Conservation (phyloP, 2,888 invertebrate genomes). For the Conomelus anceps region DNA sequence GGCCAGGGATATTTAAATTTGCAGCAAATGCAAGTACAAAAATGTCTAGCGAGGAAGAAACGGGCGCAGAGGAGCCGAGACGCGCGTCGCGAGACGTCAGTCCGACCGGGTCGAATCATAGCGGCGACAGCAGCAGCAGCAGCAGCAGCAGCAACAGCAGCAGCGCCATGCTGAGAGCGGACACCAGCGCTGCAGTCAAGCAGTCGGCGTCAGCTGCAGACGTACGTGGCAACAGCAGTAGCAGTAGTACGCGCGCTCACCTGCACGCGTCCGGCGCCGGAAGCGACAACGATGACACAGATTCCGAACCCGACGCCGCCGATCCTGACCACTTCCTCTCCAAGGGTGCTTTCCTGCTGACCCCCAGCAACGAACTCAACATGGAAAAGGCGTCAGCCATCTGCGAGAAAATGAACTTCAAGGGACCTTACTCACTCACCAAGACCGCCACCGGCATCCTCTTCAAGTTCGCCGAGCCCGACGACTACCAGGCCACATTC, state of each 20-base stretch:
- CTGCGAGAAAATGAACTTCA: constrained; percentile 83
- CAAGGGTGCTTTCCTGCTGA: constrained; percentile 69
- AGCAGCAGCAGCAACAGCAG: background rate
- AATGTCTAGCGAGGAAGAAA: constrained; percentile 20
- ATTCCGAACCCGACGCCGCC: constrained; percentile 73
- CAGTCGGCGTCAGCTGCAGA: constrained; percentile 9
- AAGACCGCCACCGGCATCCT: constrained; percentile 83
- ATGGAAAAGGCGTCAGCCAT: constrained; percentile 80
- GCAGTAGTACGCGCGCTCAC: constrained; percentile 42
- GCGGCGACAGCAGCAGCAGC: background rate
- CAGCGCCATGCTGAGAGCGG: background rate
- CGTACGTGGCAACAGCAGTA: constrained; percentile 18
- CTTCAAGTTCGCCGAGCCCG: constrained; percentile 80
- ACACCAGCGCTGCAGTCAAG: constrained; percentile 14
- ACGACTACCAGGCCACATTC: constrained; percentile 78
- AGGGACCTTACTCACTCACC: constrained; percentile 76
- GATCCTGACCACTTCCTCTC: constrained; percentile 65
- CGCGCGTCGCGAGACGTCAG: constrained; percentile 13
- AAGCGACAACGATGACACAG: constrained; percentile 63
- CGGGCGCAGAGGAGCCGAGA: constrained; percentile 20
- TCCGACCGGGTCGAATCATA: background rate
- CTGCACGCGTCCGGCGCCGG: constrained; percentile 18
- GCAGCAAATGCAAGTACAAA: constrained; percentile 20
- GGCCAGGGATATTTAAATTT: constrained; percentile 25
- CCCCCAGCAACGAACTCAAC: constrained; percentile 77